These are phyloP conservation scores for Anser cygnoides DNA, from an alignment of 2,113 vertebrate genomes.

Conservation along the genomic window DNA sequence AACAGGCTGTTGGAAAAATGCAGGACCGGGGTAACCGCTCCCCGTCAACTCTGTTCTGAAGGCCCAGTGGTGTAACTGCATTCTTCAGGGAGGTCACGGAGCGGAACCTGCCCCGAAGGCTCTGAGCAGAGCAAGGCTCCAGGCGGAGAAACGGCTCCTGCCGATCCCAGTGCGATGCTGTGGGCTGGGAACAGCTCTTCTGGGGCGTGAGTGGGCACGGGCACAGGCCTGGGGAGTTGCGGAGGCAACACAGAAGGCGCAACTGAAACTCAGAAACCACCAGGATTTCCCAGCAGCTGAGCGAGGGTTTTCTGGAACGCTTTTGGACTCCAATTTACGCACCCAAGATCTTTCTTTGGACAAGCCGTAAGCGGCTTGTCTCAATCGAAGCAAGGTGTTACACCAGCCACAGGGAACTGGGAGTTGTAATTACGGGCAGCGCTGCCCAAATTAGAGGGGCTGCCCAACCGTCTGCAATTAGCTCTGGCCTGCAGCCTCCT, in stretches of 20 bases:
- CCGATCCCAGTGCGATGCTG: accelerated
- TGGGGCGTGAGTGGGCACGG: background rate
- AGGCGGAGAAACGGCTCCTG: background rate
- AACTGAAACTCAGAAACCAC: constrained; percentile 3
- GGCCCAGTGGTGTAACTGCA: background rate
- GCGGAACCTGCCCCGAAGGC: background rate
- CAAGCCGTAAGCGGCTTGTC: background rate
- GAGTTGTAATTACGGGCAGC: background rate
- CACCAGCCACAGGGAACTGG: background rate
- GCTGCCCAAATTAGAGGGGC: background rate
- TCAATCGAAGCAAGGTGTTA: background rate
- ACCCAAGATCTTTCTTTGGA: background rate
- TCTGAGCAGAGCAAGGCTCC: background rate
- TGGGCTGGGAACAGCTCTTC: background rate
- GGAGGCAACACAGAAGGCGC: background rate
- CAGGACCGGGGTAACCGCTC: background rate
- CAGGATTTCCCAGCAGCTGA: background rate
- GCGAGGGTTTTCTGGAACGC: background rate
- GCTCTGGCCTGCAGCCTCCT: background rate
- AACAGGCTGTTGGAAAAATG: background rate
- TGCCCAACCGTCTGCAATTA: background rate
- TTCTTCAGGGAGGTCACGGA: background rate
- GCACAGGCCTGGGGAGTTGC: background rate
- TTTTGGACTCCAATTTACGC: background rate
- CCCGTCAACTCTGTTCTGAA: accelerated